Base-by-base conservation (phyloP, 2,797 vertebrate species). In the Gorsachius magnificus region DNA sequence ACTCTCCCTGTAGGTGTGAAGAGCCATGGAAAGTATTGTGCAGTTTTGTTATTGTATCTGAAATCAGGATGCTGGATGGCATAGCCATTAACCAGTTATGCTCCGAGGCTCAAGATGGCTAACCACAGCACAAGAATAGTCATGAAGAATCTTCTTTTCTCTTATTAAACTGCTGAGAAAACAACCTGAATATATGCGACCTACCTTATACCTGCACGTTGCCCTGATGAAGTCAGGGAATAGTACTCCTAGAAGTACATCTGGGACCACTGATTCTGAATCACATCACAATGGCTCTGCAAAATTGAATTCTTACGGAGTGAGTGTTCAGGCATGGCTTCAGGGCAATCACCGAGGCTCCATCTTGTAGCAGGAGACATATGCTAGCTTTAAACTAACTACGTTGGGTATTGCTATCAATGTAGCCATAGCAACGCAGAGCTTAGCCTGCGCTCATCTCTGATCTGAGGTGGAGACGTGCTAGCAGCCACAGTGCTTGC, bases 341-440 rank as follows among this genome's bases (percentile, higher is more conserved):
- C 71, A 53, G 89, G 92, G 90, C 78, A 83, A 81, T 28, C 83
- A 85, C 75, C 1, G 0, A 92, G 74, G 90, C 68, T 94, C 48
- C 48, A 35, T 70, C 60, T 77, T 22, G 5, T 71, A 96, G 81
- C 82, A 72, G 89, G 83, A 96, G 78, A 95, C 53, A 16, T 45
- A 79, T 64, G 90, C 74, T 87, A 85, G 89, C 48, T 95, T 89
- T 96, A 80, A 85, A 61, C 71, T 90, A 80, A 53, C 89, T 33
- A 35, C 64, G 64, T 28, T 91, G 92, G 51, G 38, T 84, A 74
- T 53, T 80, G 58, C 53, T 90, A 66, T 92, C 71, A 29, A 0
- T 33, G 95, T 93, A 96, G 81, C 81, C 93, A 94, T 96, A 87
- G 95, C 89, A 97, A 96, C 95, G 28, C 13, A 1, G 20, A 69